Evolutionary conservation across 2,797 vertebrate species (phyloP).

Genomic region (Garrulus glandarius): DNA sequence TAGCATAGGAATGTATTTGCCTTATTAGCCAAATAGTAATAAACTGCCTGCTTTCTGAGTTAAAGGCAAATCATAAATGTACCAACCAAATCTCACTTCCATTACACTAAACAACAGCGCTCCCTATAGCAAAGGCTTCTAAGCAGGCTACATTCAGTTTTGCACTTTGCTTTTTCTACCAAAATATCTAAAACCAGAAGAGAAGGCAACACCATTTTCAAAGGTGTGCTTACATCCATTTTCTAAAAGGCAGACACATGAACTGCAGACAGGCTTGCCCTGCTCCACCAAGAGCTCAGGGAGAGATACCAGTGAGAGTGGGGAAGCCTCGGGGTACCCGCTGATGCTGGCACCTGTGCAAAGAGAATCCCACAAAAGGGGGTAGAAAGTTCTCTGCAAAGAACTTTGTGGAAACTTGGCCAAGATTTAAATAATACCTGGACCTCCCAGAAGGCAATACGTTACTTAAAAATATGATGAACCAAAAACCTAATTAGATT

Average conservation of each 20-base stretch:
- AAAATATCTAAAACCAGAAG: background rate
- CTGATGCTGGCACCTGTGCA: background rate
- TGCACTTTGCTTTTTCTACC: background rate
- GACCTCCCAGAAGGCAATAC: background rate
- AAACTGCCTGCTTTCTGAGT: background rate
- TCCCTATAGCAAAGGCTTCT: background rate
- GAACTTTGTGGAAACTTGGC: background rate
- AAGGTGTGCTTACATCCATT: background rate
- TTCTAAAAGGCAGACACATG: background rate
- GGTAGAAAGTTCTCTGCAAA: background rate
- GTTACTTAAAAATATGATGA: background rate
- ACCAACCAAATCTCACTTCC: background rate
- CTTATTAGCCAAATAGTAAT: background rate
- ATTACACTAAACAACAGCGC: background rate
- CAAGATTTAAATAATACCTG: background rate
- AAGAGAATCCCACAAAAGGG: background rate
- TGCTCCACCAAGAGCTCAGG: background rate
- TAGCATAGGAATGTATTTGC: background rate
- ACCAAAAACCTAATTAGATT: background rate
- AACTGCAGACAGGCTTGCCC: background rate
- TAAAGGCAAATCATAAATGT: background rate
- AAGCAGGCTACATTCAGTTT: background rate
- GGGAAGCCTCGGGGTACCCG: rapidly evolving
- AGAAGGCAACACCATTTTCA: background rate
- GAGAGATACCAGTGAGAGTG: background rate